These are phyloP conservation scores for Latheticus oryzae DNA, from an alignment of 2,888 invertebrate species.

Conservation along the genomic window DNA sequence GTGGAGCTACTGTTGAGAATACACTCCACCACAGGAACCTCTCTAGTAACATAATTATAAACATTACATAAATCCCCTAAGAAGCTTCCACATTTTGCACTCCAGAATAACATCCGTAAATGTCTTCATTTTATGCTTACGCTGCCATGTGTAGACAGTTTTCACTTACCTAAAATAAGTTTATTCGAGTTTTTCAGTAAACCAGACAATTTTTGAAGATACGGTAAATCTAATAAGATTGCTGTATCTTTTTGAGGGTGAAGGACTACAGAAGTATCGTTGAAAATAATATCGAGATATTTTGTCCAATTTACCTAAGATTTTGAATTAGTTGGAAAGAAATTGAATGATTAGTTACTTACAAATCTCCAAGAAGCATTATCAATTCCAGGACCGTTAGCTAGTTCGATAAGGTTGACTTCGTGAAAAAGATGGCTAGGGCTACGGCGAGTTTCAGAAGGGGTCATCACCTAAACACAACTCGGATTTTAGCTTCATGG, in stretches of 20 bases:
- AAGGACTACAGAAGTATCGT: conserved; percentile 68
- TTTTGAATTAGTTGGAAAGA: conserved; percentile 4
- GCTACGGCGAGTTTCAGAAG: conserved; percentile 72
- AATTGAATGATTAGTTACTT: conserved; percentile 42
- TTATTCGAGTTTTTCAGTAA: conserved; percentile 69
- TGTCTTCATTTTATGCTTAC: too few species aligned
- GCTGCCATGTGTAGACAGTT: too few species aligned
- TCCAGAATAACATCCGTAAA: conserved; percentile 35
- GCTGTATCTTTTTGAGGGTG: conserved; percentile 68
- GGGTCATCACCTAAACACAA: conserved; percentile 72
- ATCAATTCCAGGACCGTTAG: conserved; percentile 64
- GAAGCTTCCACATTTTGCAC: conserved; percentile 39
- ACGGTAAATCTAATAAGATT: conserved; percentile 76
- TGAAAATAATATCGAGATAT: conserved; percentile 71
- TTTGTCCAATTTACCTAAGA: conserved; percentile 74
- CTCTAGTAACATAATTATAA: conserved; percentile 65
- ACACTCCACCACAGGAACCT: conserved; percentile 81
- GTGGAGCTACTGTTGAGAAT: conserved; percentile 73
- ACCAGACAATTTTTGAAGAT: conserved; percentile 71
- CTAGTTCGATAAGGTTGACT: conserved; percentile 69
- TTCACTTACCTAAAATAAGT: conserved; percentile 68
- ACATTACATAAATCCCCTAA: conserved; percentile 39
- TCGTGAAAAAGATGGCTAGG: conserved; percentile 75
- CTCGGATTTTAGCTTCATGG: conserved; percentile 51
- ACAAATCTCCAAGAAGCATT: conserved; percentile 67